A percentile compares a stretch with the other conserved stretches of the same genome.
Conservation (phyloP, 1,140 invertebrate species). For the Cotesia chilonis region DNA sequence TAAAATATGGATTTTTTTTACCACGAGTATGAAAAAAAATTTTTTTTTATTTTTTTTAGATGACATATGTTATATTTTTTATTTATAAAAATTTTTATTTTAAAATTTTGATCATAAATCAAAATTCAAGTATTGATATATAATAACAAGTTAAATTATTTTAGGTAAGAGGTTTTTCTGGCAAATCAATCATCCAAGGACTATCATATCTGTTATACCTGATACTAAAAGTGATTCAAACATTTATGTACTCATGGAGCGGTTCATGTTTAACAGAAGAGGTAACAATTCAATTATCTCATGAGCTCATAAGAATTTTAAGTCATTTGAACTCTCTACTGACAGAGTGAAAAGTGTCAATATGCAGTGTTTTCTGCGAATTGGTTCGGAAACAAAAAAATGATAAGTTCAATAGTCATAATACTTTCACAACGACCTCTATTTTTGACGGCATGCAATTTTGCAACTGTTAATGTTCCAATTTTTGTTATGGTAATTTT, state of each 20-base stretch:
- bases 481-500: constrained; percentile 41
- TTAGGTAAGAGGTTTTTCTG: too few relatives aligned
- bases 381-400: constrained; percentile 34
- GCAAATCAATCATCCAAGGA: neutral
- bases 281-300: neutral
- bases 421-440: constrained; percentile 43
- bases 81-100: too few relatives aligned
- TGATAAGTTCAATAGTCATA: constrained; percentile 35
- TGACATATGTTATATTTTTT: too few relatives aligned
- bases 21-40: too few relatives aligned
- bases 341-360: constrained; percentile 33
- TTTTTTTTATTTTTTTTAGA: too few relatives aligned
- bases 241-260: constrained; percentile 1
- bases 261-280: constrained; percentile 1
- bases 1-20: too few relatives aligned
- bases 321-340: too few relatives aligned
- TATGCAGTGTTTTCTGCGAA: constrained; percentile 22
- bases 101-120: too few relatives aligned
- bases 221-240: neutral
- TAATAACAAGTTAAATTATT: too few relatives aligned
- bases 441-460: constrained; percentile 35
- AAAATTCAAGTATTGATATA: too few relatives aligned
- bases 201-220: neutral
- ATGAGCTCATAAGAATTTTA: too few relatives aligned
- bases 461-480: constrained; percentile 40